Base-by-base conservation (phyloP, 2,888 invertebrate genomes). In the Pseudococcus longispinus region DNA sequence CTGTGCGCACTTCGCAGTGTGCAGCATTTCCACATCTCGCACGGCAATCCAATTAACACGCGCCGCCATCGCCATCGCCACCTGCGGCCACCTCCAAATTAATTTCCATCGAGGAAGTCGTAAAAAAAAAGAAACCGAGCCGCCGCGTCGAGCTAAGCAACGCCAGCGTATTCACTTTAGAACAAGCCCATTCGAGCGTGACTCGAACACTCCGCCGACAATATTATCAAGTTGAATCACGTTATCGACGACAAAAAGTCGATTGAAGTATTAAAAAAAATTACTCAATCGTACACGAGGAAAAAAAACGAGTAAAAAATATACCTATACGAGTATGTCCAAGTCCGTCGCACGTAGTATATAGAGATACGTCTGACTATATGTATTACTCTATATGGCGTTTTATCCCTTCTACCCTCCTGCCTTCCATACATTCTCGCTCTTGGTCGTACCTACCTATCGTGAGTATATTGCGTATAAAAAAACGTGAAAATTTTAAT, bases 181-280 rank as follows among this genome's bases (percentile, higher is more conserved):
- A 60, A 70, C 70, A 70, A 70, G 15, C 29, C 29, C 29, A 70
- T 70, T 70, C 70, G 70, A 70, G 70, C 70, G 70, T 70, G 70
- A 70, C 70, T 70, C 29, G 70, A 70, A 70, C 70, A 70, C 70
- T 70, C 70, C 15, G 18, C 5, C 29, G 29, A 70, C 70, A 70
- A 37, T 32, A 80, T 80, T 80, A 80, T 42, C 37, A 42, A 80
- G 77, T 80, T 80, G 42, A 80, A 80, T 80, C 77, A 80, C 77
- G 77, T 80, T 42, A 80, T 80, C 32, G 74, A 74, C 32, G 20
- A 32, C 74, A 74, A 74, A 74, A 74, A 74, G 32, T 80, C 77
- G 77, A 80, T 37, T 42, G 42, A 20, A 23, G 60, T 18, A 55
- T 20, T 6, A 60, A 60, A 80, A 77, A 80, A 80, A 70, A 70